Evolutionary conservation across 2,113 vertebrate species (phyloP).

Genomic region (Vidua macroura): DNA sequence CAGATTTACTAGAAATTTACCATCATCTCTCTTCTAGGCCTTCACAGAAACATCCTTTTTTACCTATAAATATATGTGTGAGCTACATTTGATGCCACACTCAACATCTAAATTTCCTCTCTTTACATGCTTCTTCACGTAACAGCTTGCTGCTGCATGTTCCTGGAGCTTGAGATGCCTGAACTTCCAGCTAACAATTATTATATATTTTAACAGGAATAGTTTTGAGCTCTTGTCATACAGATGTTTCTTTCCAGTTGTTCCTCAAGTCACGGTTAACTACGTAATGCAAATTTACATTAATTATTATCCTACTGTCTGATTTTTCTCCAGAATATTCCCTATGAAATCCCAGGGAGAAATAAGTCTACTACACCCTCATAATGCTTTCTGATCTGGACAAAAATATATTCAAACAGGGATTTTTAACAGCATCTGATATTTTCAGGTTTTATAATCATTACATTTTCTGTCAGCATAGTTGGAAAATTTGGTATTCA

Average conservation of each 20-base stretch:
- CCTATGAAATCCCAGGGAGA: background rate
- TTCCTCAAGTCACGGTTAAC: background rate
- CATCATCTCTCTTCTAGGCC: background rate
- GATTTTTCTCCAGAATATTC: background rate
- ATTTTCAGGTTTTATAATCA: background rate
- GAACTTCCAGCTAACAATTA: background rate
- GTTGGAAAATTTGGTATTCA: background rate
- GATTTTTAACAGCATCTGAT: background rate
- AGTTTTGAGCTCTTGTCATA: background rate
- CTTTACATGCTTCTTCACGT: background rate
- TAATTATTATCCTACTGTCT: background rate
- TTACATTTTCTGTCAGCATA: background rate
- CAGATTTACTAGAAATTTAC: background rate
- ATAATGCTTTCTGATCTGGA: background rate
- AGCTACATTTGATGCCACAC: background rate
- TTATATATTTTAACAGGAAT: background rate
- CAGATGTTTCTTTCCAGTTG: background rate
- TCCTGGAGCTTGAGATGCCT: background rate
- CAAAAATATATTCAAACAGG: background rate
- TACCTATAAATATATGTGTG: background rate
- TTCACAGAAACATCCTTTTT: background rate
- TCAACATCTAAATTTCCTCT: background rate
- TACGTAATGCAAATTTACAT: background rate
- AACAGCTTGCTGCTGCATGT: background rate
- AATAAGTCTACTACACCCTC: background rate